Evolutionary conservation across 2,888 invertebrate genomes (phyloP).

Genomic region (Neocrepidodera transversa): DNA sequence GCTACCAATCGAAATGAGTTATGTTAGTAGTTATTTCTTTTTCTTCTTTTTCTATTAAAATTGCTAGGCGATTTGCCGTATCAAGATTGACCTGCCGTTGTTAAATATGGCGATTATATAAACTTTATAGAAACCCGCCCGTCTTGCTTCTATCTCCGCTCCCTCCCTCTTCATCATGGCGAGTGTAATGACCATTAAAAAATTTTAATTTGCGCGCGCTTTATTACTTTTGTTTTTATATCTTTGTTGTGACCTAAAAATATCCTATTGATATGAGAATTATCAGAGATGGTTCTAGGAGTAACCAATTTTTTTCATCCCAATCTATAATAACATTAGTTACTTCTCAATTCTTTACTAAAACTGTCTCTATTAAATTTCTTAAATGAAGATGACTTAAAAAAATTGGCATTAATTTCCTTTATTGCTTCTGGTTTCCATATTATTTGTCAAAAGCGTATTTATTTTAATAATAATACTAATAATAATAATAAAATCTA

Average conservation of each 20-base stretch:
- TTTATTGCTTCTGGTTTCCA: too few relatives aligned
- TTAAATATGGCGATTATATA: conserved; percentile 44
- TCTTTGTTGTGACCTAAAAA: conserved; percentile 30
- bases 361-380: too few relatives aligned
- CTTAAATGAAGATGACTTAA: too few relatives aligned
- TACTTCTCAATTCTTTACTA: too few relatives aligned
- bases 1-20: conserved; percentile 46
- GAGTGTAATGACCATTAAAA: conserved; percentile 39
- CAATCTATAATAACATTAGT: too few relatives aligned
- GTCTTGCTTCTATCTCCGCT: conserved; percentile 6
- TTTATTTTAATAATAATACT: too few relatives aligned
- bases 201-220: conserved; percentile 34
- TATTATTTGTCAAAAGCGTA: too few relatives aligned
- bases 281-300: conserved; percentile 1
- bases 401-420: too few relatives aligned
- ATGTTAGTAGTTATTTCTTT: conserved; percentile 42
- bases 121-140: conserved; percentile 35
- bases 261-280: conserved; percentile 19
- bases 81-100: conserved; percentile 48
- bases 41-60: conserved; percentile 46
- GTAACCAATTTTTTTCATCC: too few relatives aligned
- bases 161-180: conserved; percentile 1
- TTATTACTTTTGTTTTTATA: conserved; percentile 34
- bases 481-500: too few relatives aligned
- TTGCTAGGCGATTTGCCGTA: conserved; percentile 45